Evolutionary conservation across 2,888 invertebrate species (phyloP), one percentile per base, ranked within the genome.

Genomic region (Heteromurus nitidus): DNA sequence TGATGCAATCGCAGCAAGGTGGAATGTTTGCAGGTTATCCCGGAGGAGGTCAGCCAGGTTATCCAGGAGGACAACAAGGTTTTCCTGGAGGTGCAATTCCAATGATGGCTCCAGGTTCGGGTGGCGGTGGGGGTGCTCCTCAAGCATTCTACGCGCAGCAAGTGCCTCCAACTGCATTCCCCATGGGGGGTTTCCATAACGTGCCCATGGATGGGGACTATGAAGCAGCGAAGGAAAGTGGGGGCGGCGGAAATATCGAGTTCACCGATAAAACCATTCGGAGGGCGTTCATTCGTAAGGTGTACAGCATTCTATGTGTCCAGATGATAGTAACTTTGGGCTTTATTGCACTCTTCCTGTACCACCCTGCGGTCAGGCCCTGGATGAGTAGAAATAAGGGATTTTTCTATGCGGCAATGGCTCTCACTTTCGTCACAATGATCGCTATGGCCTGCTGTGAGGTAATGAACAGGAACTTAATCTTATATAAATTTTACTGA

Each of bases 241-340:
- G 64, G 13, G 53, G 26, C 1, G 42, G 20, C 20, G 26, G 30
- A 1, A 50, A 53, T 11, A 18, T 70, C 11, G 70, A 64, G 44
- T 79, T 79, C 26, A 42, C 70, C 20, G 79, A 79, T 47, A 79
- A 79, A 55, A 42, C 64, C 3, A 72, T 79, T 44, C 60, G 79
- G 24, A 26, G 64, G 7, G 79, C 72, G 18, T 79, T 79, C 24
- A 70, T 18, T 90, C 95, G 95, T 89, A 93, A 93, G 89, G 96
- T 96, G 58, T 96, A 96, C 89, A 91, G 93, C 44, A 96, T 96
- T 88, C 90, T 96, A 86, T 93, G 94, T 93, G 91, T 92, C 30
- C 98, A 98, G 90, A 91, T 98, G 74, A 88, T 93, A 13, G 92
- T 97, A 68, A 95, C 97, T 0, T 90, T 95, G 87, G 91, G 91